A percentile compares a stretch with the other conserved stretches of the same genome.
Conservation (phyloP, 2,113 vertebrate species). For the Gymnocephalus cernua region DNA sequence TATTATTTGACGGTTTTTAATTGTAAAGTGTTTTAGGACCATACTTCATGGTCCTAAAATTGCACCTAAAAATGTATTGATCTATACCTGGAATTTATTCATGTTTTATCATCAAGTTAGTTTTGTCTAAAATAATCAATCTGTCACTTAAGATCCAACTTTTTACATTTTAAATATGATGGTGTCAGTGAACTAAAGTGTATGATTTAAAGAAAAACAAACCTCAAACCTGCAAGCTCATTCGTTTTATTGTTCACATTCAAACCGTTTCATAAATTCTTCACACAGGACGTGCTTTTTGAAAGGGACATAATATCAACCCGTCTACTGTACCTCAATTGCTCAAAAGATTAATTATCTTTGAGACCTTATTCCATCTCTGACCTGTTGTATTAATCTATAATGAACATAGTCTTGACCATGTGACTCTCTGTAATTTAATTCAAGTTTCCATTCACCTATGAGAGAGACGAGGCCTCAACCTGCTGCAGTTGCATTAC, state of each 20-base stretch:
- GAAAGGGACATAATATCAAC: background rate
- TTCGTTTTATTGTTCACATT: slow-evolving; percentile 66
- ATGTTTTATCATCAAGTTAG: background rate
- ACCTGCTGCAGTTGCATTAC: background rate
- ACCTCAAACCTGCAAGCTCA: slow-evolving; percentile 40
- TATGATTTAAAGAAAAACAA: background rate
- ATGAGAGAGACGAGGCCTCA: background rate
- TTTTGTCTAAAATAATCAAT: background rate
- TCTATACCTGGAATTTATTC: background rate
- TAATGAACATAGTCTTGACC: background rate
- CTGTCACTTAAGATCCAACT: background rate
- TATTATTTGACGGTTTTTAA: too few species aligned
- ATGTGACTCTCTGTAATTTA: background rate
- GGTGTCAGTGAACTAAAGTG: background rate
- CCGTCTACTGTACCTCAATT: background rate
- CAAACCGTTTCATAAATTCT: slow-evolving; percentile 28
- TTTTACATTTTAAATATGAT: background rate
- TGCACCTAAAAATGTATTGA: too few species aligned
- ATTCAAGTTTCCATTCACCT: background rate
- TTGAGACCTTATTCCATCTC: background rate
- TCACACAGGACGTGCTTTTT: slow-evolving; percentile 3
- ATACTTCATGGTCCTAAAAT: too few species aligned
- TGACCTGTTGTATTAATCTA: background rate
- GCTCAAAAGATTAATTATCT: background rate
- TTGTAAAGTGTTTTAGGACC: too few species aligned